These are phyloP conservation scores for Menidia menidia DNA, from an alignment of 2,797 vertebrate genomes.

Conservation along the genomic window DNA sequence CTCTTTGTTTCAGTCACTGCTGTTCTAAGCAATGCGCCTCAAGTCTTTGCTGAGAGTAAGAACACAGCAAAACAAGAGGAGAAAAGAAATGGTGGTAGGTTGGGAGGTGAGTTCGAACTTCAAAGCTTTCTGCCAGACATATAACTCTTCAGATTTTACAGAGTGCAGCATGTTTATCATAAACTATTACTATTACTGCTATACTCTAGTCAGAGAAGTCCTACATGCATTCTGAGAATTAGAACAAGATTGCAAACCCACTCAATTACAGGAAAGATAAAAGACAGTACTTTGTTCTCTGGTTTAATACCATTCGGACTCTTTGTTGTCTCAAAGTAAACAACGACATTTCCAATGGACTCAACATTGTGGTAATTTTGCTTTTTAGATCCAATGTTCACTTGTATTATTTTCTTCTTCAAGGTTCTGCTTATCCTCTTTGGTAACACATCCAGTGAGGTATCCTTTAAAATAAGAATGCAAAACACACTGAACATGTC, in stretches of 20 bases:
- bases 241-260: constrained; percentile 10
- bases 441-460: too few relatives aligned
- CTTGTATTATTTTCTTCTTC: too few relatives aligned
- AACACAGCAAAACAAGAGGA: constrained; percentile 55
- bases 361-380: constrained; percentile 5
- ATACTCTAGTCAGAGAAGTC: constrained; percentile 26
- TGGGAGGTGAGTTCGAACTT: constrained; percentile 59
- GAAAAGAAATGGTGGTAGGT: constrained; percentile 39
- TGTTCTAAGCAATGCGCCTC: constrained; percentile 37
- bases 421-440: too few relatives aligned
- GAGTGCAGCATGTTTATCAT: constrained; percentile 45
- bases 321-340: constrained; percentile 21
- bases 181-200: constrained; percentile 38
- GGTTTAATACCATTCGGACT: not conserved
- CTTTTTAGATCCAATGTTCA: not conserved
- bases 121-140: constrained; percentile 64
- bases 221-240: constrained; percentile 14
- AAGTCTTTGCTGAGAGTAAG: constrained; percentile 57
- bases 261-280: constrained; percentile 14
- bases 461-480: too few relatives aligned
- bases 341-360: not conserved
- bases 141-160: constrained; percentile 47
- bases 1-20: constrained; percentile 16
- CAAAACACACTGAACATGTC: too few relatives aligned
- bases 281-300: not conserved